Conservation (phyloP, 1,140 invertebrate species). For the Zophobas morio region DNA sequence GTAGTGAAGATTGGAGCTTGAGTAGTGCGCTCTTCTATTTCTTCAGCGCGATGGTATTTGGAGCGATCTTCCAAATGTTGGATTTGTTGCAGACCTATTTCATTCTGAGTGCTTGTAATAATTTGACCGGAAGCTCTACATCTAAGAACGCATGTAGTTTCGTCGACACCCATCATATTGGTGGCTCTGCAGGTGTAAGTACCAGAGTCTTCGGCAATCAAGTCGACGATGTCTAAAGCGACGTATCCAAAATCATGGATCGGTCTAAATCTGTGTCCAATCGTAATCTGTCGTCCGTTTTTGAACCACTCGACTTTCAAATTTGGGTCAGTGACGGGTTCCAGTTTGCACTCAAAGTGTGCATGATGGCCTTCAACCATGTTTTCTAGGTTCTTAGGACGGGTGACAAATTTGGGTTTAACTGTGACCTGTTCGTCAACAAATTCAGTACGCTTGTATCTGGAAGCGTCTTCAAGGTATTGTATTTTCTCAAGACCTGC, state of each 20-base stretch:
- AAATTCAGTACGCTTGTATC: conserved; percentile 86
- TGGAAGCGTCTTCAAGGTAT: conserved; percentile 89
- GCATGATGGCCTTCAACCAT: conserved; percentile 93
- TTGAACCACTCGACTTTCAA: conserved; percentile 96
- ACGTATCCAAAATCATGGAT: conserved; percentile 98
- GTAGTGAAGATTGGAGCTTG: conserved; percentile 94
- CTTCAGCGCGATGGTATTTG: conserved; percentile 80
- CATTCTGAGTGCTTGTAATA: conserved; percentile 87
- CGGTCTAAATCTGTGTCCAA: conserved; percentile 92
- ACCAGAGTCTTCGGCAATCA: conserved; percentile 94
- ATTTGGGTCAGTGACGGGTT: conserved; percentile 96
- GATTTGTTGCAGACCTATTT: conserved; percentile 88
- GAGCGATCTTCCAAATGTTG: conserved; percentile 89
- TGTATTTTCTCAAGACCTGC: conserved; percentile 92
- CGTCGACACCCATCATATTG: conserved; percentile 89
- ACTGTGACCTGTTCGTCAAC: conserved; percentile 88
- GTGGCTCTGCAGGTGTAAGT: conserved; percentile 94
- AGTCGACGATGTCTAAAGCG: conserved; percentile 90
- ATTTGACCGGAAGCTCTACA: conserved; percentile 85
- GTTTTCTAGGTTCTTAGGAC: conserved; percentile 88
- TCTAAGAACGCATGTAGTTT: conserved; percentile 81
- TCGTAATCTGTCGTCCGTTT: conserved; percentile 89
- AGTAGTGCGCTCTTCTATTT: conserved; percentile 85
- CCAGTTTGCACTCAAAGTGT: conserved; percentile 97
- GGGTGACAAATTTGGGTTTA: conserved; percentile 87